Percentiles rank a stretch among this genome's conserved stretches.
Evolutionary conservation across 92 coral and sea anemone species (phyloP).

Genomic region (Hydrozoanthus gracilis): DNA sequence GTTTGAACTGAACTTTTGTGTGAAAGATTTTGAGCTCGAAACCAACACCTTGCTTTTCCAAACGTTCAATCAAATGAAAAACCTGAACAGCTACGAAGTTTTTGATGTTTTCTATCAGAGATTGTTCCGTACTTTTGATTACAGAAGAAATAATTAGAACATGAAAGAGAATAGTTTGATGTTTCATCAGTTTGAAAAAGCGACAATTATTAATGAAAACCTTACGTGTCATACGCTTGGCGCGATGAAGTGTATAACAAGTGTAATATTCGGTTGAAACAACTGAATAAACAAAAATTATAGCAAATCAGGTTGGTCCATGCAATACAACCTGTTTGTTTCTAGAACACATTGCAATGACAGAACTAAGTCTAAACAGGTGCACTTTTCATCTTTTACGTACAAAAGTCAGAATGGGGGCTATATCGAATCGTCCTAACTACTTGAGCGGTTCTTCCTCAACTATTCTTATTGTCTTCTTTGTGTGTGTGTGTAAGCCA

Average conservation of each 20-base stretch:
- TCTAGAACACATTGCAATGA: not conserved
- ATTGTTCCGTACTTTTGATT: not conserved
- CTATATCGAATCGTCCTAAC: too few species aligned
- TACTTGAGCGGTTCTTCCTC: too few species aligned
- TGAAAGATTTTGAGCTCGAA: not conserved
- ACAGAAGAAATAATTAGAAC: not conserved
- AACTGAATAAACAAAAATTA: conserved; percentile 20
- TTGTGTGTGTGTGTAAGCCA: too few species aligned
- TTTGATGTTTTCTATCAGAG: not conserved
- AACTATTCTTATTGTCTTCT: too few species aligned
- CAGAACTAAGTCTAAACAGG: too few species aligned
- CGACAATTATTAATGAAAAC: not conserved
- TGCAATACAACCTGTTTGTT: not conserved
- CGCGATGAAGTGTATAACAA: not conserved
- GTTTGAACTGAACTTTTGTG: conserved; percentile 1
- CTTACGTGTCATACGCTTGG: not conserved
- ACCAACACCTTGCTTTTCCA: not conserved
- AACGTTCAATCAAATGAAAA: not conserved
- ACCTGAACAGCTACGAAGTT: not conserved
- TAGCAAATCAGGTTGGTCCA: not conserved
- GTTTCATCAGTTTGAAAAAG: not conserved
- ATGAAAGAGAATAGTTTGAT: not conserved
- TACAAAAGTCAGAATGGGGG: too few species aligned
- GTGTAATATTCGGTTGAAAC: not conserved
- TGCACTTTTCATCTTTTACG: too few species aligned